Conservation (phyloP, 2,888 invertebrate species). For the Leistus spinibarbis region DNA sequence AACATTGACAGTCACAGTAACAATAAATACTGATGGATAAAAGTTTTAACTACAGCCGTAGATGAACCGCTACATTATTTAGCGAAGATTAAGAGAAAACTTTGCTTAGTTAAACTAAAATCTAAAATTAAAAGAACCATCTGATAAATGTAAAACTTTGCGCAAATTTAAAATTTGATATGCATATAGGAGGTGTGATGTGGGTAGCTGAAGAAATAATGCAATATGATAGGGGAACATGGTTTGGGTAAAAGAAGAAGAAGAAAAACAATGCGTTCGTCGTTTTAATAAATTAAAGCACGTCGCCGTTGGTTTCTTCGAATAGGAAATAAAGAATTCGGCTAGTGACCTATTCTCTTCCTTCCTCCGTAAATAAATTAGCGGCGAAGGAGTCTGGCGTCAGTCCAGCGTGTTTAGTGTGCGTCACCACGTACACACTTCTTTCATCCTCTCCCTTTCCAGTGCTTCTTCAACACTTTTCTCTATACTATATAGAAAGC, state of each 20-base stretch:
- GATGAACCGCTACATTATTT: no score
- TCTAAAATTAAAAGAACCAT: no score
- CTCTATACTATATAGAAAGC: neutral
- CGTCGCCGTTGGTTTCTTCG: conserved; percentile 29
- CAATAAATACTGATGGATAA: no score
- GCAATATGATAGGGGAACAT: neutral
- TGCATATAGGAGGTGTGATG: no score
- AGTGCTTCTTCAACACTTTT: neutral
- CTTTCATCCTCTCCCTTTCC: neutral
- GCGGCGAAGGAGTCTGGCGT: conserved; percentile 27
- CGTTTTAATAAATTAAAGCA: conserved; percentile 36
- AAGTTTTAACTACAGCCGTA: no score
- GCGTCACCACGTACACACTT: conserved; percentile 26
- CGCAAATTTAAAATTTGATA: conserved; percentile 3
- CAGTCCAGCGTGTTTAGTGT: conserved; percentile 27
- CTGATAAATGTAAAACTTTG: conserved; percentile 12
- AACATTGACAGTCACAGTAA: no score
- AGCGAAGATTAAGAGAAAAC: no score
- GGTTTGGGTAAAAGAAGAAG: neutral
- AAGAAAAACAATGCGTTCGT: conserved; percentile 2
- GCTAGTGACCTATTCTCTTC: conserved; percentile 35
- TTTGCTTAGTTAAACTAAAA: no score
- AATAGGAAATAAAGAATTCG: conserved; percentile 36
- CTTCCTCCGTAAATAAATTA: conserved; percentile 35
- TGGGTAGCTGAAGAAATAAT: neutral